Percentiles rank a stretch among this genome's conserved stretches.
These are phyloP conservation scores for Peromyscus eremicus DNA, from an alignment of 2,797 vertebrate species.

Conservation along the genomic window DNA sequence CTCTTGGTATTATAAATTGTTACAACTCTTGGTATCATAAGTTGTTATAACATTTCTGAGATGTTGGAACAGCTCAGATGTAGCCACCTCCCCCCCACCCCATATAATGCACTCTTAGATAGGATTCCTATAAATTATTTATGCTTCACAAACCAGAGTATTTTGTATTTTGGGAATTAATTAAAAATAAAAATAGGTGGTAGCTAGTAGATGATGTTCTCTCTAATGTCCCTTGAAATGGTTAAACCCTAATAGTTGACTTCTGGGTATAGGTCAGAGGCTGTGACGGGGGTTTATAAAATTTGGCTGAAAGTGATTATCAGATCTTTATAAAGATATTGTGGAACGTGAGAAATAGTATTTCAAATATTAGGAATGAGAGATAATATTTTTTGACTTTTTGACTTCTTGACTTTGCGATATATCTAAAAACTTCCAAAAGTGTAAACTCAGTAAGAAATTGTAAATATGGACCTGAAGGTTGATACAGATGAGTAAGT, in stretches of 20 bases:
- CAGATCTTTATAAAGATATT: neutral
- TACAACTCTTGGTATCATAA: neutral
- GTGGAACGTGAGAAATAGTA: neutral
- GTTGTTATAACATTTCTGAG: neutral
- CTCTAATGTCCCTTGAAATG: neutral
- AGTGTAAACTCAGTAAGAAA: constrained; percentile 24
- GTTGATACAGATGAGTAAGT: neutral
- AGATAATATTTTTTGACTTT: neutral
- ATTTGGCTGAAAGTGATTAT: neutral
- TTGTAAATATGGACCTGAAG: neutral
- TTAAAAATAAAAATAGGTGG: neutral
- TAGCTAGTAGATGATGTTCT: neutral
- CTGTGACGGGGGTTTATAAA: neutral
- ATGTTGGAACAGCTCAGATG: neutral
- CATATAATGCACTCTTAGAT: neutral
- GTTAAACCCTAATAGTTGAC: neutral
- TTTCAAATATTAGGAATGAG: neutral
- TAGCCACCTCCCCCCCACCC: neutral
- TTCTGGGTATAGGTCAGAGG: neutral
- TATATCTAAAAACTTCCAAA: neutral
- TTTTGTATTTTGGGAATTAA: neutral
- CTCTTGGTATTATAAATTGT: neutral
- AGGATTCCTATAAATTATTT: neutral
- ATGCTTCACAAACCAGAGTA: neutral
- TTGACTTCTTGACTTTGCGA: neutral